A percentile compares a stretch with the other conserved stretches of the same genome.
Evolutionary conservation across 2,888 invertebrate genomes (phyloP).

Genomic region (Leptinotarsa juncta): DNA sequence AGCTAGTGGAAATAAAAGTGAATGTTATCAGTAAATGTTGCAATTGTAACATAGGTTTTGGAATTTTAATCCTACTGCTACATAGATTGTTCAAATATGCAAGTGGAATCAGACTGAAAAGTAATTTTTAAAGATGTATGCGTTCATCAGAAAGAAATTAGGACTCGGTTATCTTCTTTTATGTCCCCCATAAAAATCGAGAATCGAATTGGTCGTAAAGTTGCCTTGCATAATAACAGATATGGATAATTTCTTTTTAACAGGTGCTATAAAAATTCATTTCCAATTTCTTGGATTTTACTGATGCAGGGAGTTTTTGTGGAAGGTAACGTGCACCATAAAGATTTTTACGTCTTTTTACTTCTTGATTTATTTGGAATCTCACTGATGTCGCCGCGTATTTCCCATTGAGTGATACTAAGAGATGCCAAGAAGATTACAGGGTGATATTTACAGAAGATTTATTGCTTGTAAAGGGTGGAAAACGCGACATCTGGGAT

Average conservation of each 20-base stretch:
- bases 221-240: constrained; percentile 16
- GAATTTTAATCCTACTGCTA: no score
- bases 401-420: background rate
- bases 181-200: constrained; percentile 6
- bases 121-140: background rate
- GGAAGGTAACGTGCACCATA: background rate
- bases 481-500: no score
- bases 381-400: background rate
- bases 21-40: no score
- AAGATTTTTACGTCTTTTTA: constrained; percentile 17
- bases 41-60: no score
- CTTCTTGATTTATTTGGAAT: constrained; percentile 8
- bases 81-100: no score
- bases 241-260: constrained; percentile 15
- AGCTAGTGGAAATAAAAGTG: no score
- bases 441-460: background rate
- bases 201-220: constrained; percentile 21
- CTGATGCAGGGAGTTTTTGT: constrained; percentile 12
- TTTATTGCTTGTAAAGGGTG: no score
- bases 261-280: constrained; percentile 16
- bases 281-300: constrained; percentile 22
- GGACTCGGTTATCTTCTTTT: constrained; percentile 10
- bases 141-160: background rate
- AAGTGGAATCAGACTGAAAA: no score
- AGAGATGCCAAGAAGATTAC: background rate